Base-by-base conservation (phyloP, 1,140 invertebrate genomes). In the Batillaria attramentaria region DNA sequence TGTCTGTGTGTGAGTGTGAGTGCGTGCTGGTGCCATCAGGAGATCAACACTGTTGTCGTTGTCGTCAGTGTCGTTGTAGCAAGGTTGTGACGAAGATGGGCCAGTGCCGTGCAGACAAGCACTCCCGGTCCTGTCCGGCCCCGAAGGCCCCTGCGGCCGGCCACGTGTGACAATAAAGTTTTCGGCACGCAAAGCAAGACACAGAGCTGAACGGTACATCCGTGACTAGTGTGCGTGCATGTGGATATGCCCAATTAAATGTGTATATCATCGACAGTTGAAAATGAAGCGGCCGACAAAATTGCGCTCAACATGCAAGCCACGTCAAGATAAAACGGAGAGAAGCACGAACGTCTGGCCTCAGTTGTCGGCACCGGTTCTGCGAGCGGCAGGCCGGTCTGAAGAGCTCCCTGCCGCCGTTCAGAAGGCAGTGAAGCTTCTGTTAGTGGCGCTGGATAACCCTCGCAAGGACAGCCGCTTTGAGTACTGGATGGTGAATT, bases 221-320 rank as follows among this genome's bases (percentile, higher is more conserved):
- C n/a, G n/a, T n/a, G n/a, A n/a, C n/a, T n/a, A n/a, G n/a, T 57
- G 73, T 75, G 73, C 73, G 50, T 75, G 73, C 73, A 75, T 62
- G 73, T 75, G 73, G 73, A 75, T 62, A 75, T 75, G 73, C 54
- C 73, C 73, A 75, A 75, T 75, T 75, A 75, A 60, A 62, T 75
- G 73, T 62, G 73, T 75, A 62, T 75, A 75, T 42, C 50, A 60
- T 62, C 35, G 73, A 75, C 73, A 75, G 73, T 75, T 75, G 73
- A 75, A 75, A 75, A 75, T 28, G 73, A 75, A 75, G 73, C 46
- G 35, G 42, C 35, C 50, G 57, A 57, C 73, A 33, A 75, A 75
- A 75, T 75, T 75, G 73, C 73, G 39, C 13, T 39, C 20, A 62
- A 39, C 73, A 75, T 75, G 73, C 73, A 57, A 75, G 50, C 54